Conservation (phyloP, 1,140 invertebrate genomes). For the Cyclina sinensis region DNA sequence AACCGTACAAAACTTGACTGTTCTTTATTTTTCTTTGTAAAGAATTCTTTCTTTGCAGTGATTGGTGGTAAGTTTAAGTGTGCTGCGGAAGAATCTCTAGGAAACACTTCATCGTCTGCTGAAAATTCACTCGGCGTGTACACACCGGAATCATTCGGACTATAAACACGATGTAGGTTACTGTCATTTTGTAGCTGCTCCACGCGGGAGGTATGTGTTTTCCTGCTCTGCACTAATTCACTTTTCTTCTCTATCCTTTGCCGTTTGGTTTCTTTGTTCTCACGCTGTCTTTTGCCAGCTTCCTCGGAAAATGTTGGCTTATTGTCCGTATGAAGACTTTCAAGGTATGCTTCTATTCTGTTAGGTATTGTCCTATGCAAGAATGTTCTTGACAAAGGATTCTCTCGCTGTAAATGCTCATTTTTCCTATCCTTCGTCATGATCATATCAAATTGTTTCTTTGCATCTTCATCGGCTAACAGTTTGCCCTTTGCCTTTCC, state of each 20-base stretch:
- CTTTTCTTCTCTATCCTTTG: not conserved
- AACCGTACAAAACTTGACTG: not conserved
- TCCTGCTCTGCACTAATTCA: not conserved
- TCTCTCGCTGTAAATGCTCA: not conserved
- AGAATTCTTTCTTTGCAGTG: not conserved
- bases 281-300: not conserved
- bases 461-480: conserved; percentile 40
- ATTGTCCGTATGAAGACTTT: not conserved
- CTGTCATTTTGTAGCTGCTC: not conserved
- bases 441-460: conserved; percentile 51
- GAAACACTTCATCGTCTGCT: not conserved
- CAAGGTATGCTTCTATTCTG: not conserved
- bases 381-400: not conserved
- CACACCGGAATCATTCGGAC: not conserved
- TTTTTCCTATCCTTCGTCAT: conserved; percentile 37
- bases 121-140: not conserved
- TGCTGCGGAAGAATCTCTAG: not conserved
- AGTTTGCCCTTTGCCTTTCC: conserved; percentile 46
- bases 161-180: not conserved
- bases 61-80: not conserved
- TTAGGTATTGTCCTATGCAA: not conserved
- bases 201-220: not conserved
- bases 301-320: not conserved
- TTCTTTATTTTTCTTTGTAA: not conserved
- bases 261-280: not conserved